Conservation (phyloP, 2,888 invertebrate species). For the Diplazon laetatorius region DNA sequence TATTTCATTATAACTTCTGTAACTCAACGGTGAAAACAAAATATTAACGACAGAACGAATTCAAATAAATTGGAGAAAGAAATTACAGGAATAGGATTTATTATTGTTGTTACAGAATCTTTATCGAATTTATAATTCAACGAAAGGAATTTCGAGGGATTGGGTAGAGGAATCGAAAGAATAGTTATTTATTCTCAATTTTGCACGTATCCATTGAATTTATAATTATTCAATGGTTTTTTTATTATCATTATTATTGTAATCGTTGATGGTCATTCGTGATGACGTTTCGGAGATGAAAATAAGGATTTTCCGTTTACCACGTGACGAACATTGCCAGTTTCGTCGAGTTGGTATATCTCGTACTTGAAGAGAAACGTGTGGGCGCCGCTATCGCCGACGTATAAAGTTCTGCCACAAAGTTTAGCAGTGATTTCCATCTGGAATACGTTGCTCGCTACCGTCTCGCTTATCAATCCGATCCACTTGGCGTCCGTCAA, state of each 20-base stretch:
- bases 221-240: neutral
- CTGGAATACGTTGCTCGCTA: constrained; percentile 69
- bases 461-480: constrained; percentile 74
- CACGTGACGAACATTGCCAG: constrained; percentile 63
- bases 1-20: too few species aligned
- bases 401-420: constrained; percentile 64
- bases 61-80: too few species aligned
- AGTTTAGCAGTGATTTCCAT: constrained; percentile 62
- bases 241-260: neutral
- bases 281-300: neutral
- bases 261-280: neutral
- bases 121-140: too few species aligned
- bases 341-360: constrained; percentile 70
- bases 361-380: constrained; percentile 74
- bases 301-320: constrained; percentile 33
- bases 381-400: constrained; percentile 67
- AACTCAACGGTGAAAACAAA: too few species aligned
- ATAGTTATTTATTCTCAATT: too few species aligned
- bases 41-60: too few species aligned
- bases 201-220: too few species aligned
- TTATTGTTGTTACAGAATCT: too few species aligned
- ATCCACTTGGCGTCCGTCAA: constrained; percentile 71
- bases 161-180: too few species aligned
- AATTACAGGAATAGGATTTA: too few species aligned
- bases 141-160: too few species aligned